phyloP scores from a whole-genome alignment of 2,888 invertebrate genomes.

The Venustoraphidia nigricollis region DNA sequence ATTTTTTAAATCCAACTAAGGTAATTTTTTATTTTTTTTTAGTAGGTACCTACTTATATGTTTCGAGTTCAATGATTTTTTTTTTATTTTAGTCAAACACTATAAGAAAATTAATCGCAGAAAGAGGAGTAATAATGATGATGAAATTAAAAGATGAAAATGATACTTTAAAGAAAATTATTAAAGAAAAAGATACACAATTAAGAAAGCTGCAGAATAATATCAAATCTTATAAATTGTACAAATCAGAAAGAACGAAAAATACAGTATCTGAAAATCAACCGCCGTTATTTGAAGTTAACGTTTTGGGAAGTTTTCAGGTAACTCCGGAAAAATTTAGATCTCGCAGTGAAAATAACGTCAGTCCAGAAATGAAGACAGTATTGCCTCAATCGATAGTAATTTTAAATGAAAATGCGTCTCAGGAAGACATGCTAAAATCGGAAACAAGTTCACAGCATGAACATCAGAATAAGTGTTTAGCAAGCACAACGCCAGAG shows the following conservation, averaged over 20 bases:
- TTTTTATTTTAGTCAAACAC: constrained; percentile 10
- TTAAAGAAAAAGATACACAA: constrained; percentile 10
- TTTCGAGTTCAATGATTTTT: background rate
- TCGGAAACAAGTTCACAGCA: too few relatives aligned
- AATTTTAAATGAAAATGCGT: too few relatives aligned
- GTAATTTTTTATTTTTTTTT: constrained; percentile 6
- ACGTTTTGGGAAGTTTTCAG: too few relatives aligned
- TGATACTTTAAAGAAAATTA: constrained; percentile 9
- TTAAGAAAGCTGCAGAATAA: constrained; percentile 12
- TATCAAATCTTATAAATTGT: constrained; percentile 11
- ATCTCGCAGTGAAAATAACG: too few relatives aligned
- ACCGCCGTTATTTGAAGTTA: too few relatives aligned
- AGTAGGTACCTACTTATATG: background rate
- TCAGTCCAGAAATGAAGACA: too few relatives aligned
- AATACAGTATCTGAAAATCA: too few relatives aligned
- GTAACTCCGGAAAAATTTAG: too few relatives aligned
- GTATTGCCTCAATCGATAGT: too few relatives aligned
- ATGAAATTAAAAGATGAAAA: constrained; percentile 12
- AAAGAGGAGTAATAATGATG: constrained; percentile 14
- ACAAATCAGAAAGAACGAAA: constrained; percentile 5
- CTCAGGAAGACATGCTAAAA: too few relatives aligned
- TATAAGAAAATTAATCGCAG: constrained; percentile 13
- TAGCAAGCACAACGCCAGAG: too few relatives aligned
- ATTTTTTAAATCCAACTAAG: constrained; percentile 16
- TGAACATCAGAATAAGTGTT: too few relatives aligned